Base-by-base conservation (phyloP, 2,797 vertebrate species). In the Cuculus canorus region DNA sequence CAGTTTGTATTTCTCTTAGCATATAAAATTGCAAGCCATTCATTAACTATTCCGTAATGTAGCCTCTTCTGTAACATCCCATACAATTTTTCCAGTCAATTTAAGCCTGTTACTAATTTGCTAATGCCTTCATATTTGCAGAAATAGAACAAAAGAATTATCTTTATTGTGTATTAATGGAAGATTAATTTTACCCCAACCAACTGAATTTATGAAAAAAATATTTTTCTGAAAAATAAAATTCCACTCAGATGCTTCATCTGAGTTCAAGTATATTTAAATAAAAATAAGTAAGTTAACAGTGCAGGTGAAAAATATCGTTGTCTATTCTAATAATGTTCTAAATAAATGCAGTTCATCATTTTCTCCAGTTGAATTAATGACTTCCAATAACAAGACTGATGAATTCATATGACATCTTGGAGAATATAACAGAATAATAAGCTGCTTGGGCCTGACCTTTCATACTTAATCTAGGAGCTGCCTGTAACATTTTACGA, bases 301-400 rank as follows among this genome's bases (percentile, higher is more conserved):
- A 86, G 30, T 14, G 37, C 61, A 95, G 64, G 73, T 86, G 54
- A 93, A 92, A 93, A 82, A 54, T 35, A 75, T 48, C 3, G 1
- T 30, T 52, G n/a, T 39, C 16, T 85, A 57, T 64, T 92, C 50
- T 5, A 24, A 54, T 85, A 88, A 41, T 60, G 17, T 28, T 69
- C 82, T 70, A 88, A 89, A 89, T 72, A 72, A 91, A 76, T 53
- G 45, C 25, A 69, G 65, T 70, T 90, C 61, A 83, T 88, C 1
- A 85, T 93, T 91, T 84, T 85, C 66, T 88, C 59, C 33, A 71
- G 53, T 25, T 70, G 73, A 95, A 86, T 82, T 86, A 86, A 92
- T 87, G 66, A 54, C 54, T 88, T 86, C 53, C 53, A 90, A 86
- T 82, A 90, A 86, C 69, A 88, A 76, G 57, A 77, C 17, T 91